Percentiles rank a stretch among this genome's conserved stretches.
Evolutionary conservation across 2,113 vertebrate species (phyloP).

Genomic region (Capreolus pygargus): DNA sequence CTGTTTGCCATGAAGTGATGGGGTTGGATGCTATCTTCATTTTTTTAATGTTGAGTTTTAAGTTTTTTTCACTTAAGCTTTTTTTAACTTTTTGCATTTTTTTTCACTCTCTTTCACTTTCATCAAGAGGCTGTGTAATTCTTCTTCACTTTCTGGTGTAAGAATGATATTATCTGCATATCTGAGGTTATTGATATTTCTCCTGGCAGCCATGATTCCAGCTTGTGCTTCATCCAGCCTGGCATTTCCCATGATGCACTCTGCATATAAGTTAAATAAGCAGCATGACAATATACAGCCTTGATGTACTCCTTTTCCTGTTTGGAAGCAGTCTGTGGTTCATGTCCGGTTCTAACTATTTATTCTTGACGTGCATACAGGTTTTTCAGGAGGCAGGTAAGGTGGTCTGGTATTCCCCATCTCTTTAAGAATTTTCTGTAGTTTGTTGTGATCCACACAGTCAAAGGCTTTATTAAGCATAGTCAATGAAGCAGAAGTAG

Average conservation of each 20-base stretch:
- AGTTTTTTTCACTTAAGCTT: background rate
- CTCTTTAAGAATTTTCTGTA: background rate
- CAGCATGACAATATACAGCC: background rate
- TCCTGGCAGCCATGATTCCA: background rate
- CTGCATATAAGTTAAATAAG: background rate
- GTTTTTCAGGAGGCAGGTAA: background rate
- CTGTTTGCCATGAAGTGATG: background rate
- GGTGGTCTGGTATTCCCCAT: background rate
- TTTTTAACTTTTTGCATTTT: background rate
- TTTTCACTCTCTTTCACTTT: background rate
- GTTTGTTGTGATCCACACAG: background rate
- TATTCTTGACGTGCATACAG: background rate
- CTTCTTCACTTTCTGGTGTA: background rate
- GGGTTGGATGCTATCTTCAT: background rate
- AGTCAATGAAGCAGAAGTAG: background rate
- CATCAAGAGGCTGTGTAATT: background rate
- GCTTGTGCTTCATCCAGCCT: background rate
- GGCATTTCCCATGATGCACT: background rate
- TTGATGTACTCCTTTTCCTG: background rate
- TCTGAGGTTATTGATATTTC: background rate
- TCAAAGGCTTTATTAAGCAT: background rate
- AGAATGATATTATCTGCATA: background rate
- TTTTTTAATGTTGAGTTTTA: background rate
- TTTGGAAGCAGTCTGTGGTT: background rate
- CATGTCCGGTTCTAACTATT: background rate